These are phyloP conservation scores for Hydrophis major DNA, from an alignment of 2,797 vertebrate genomes.

Conservation along the genomic window DNA sequence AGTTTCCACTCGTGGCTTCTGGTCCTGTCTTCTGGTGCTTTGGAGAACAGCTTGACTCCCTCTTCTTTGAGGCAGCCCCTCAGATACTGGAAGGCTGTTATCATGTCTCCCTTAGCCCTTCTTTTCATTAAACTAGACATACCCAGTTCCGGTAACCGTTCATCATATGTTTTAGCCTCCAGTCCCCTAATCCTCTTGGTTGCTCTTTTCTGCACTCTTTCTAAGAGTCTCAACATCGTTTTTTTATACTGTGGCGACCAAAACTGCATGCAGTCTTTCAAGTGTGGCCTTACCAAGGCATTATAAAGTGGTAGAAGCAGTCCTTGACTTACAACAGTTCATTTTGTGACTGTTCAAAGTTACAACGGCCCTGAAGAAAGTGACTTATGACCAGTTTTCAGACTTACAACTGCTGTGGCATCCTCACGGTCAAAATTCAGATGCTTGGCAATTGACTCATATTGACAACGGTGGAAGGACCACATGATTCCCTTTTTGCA, in stretches of 20 bases:
- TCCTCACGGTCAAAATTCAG: no score
- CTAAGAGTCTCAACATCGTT: background rate
- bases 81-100: no score
- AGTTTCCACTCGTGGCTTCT: background rate
- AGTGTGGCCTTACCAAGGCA: background rate
- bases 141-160: accelerated
- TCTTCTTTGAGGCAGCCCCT: no score
- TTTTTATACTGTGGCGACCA: background rate
- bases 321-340: no score
- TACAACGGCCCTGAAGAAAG: no score
- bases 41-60: background rate
- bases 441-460: no score
- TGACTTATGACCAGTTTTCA: no score
- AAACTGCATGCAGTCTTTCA: background rate
- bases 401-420: no score
- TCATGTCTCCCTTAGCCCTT: no score
- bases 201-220: background rate
- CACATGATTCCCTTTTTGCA: no score
- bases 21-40: background rate
- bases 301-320: background rate
- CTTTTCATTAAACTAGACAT: background rate
- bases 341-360: no score
- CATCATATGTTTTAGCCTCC: background rate
- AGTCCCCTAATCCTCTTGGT: background rate
- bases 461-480: no score